Percentiles rank a stretch among this genome's conserved stretches.
Evolutionary conservation across 1,140 invertebrate genomes (phyloP).

Genomic region (Ladona fulva): DNA sequence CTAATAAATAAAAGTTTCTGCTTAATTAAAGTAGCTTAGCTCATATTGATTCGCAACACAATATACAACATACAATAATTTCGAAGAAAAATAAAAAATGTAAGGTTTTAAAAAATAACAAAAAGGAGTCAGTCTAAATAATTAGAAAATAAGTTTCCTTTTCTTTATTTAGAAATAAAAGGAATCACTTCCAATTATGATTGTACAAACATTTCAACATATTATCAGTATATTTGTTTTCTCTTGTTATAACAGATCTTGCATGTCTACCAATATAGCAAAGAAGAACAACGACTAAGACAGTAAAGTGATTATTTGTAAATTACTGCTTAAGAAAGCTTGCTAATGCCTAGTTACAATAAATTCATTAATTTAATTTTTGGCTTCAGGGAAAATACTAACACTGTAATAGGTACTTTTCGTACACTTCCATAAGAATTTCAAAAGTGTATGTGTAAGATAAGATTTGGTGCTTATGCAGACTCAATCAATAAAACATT

Average conservation of each 20-base stretch:
- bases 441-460: conserved; percentile 3
- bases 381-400: conserved; percentile 5
- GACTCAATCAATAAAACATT: conserved; percentile 2
- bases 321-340: conserved; percentile 10
- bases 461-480: conserved; percentile 5
- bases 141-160: conserved; percentile 11
- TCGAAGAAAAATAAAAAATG: too few species aligned
- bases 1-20: too few species aligned
- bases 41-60: too few species aligned
- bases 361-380: conserved; percentile 11
- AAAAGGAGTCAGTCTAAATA: not conserved
- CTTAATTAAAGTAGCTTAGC: too few species aligned
- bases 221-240: not conserved
- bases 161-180: conserved; percentile 11
- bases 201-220: conserved; percentile 10
- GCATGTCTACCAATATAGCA: not conserved
- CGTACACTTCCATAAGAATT: conserved; percentile 10
- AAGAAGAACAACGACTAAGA: not conserved
- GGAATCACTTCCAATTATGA: conserved; percentile 9
- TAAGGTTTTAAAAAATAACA: not conserved
- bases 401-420: not conserved
- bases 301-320: not conserved
- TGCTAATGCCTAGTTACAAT: not conserved
- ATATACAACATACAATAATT: too few species aligned
- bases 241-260: not conserved